Evolutionary conservation across 2,113 vertebrate genomes (phyloP).

Genomic region (Anoura caudifer): DNA sequence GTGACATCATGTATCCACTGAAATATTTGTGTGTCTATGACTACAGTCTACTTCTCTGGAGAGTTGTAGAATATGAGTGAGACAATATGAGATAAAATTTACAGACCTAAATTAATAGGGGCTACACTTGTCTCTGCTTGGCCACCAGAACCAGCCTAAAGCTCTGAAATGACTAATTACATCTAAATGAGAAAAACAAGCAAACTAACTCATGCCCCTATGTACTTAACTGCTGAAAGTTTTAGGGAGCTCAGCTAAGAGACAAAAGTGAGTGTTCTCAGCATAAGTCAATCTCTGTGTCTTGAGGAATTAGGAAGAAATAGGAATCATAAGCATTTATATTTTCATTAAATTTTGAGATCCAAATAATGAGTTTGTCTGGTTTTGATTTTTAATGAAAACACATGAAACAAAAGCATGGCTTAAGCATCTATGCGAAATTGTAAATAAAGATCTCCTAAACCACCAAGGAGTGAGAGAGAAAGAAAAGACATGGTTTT

Average conservation of each 20-base stretch:
- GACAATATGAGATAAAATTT: not conserved
- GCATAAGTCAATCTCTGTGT: not conserved
- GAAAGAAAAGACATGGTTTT: not conserved
- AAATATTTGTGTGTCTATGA: not conserved
- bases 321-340: not conserved
- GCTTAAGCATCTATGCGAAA: not conserved
- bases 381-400: not conserved
- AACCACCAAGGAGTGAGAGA: not conserved
- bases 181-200: not conserved
- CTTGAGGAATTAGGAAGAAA: not conserved
- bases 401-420: not conserved
- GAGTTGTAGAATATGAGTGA: not conserved
- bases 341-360: conserved; percentile 3
- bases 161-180: not conserved
- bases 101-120: not conserved
- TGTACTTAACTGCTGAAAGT: not conserved
- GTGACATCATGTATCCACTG: not conserved
- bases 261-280: not conserved
- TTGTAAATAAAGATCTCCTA: not conserved
- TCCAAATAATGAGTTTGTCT: not conserved
- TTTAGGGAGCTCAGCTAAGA: not conserved
- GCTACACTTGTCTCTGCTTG: not conserved
- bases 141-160: not conserved
- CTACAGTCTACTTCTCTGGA: not conserved
- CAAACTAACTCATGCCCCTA: not conserved